Percentiles rank a stretch among this genome's conserved stretches.
Evolutionary conservation across 2,888 invertebrate species (phyloP).

Genomic region (Reticulitermes lucifugus): DNA sequence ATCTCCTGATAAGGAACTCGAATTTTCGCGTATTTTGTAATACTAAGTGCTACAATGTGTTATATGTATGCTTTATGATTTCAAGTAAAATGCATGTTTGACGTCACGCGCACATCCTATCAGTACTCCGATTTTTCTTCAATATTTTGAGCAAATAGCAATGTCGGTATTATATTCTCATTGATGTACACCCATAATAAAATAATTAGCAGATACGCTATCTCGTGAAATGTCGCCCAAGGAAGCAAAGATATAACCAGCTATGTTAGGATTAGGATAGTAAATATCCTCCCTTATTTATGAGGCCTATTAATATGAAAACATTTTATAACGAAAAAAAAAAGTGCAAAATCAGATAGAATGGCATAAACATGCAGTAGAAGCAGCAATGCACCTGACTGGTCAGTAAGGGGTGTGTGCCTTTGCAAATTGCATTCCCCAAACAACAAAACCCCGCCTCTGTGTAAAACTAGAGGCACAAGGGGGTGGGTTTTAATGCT

Average conservation of each 20-base stretch:
- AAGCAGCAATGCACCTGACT: conserved; percentile 3
- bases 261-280: conserved; percentile 36
- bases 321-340: conserved; percentile 31
- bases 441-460: conserved; percentile 39
- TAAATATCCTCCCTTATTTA: conserved; percentile 36
- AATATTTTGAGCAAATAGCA: background rate
- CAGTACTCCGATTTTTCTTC: background rate
- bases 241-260: conserved; percentile 30
- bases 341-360: conserved; percentile 33
- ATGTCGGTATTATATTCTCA: background rate
- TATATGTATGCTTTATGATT: too few species aligned
- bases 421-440: conserved; percentile 41
- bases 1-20: too few species aligned
- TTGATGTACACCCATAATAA: conserved; percentile 16
- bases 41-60: too few species aligned
- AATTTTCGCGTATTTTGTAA: too few species aligned
- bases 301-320: conserved; percentile 40
- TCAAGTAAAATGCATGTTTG: too few species aligned
- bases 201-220: conserved; percentile 34
- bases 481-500: conserved; percentile 17
- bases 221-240: conserved; percentile 36
- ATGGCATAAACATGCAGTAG: conserved; percentile 32
- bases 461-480: conserved; percentile 27
- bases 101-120: too few species aligned
- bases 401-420: background rate